Evolutionary conservation across 2,888 invertebrate genomes (phyloP).

Genomic region (Clivina fossor): DNA sequence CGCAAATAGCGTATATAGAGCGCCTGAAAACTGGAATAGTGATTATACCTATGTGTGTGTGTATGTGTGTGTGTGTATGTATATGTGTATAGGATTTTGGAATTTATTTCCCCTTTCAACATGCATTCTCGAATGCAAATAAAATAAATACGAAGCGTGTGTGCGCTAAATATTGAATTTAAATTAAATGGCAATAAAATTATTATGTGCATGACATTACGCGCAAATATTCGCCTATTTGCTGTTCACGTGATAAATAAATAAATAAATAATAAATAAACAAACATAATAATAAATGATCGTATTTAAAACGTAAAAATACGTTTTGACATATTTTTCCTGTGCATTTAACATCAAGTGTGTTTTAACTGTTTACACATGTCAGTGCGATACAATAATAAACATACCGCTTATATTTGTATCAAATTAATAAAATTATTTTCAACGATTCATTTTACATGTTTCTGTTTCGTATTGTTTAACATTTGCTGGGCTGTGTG

Average conservation of each 20-base stretch:
- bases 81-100: neutral
- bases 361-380: slow-evolving; percentile 22
- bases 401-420: too few relatives aligned
- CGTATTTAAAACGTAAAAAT: slow-evolving; percentile 32
- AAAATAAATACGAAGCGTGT: slow-evolving; percentile 22
- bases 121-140: slow-evolving; percentile 17
- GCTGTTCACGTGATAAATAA: slow-evolving; percentile 26
- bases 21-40: too few relatives aligned
- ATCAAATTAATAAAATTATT: too few relatives aligned
- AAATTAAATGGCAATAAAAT: slow-evolving; percentile 27
- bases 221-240: slow-evolving; percentile 25
- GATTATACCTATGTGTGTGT: neutral
- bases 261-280: slow-evolving; percentile 33
- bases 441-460: too few relatives aligned
- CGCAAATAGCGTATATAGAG: too few relatives aligned
- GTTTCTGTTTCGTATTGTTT: too few relatives aligned
- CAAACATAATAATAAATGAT: slow-evolving; percentile 32
- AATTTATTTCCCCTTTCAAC: neutral
- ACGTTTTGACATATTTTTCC: slow-evolving; percentile 25
- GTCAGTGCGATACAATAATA: too few relatives aligned
- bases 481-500: too few relatives aligned
- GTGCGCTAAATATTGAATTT: slow-evolving; percentile 24
- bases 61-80: neutral
- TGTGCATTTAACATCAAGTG: slow-evolving; percentile 20
- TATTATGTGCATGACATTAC: slow-evolving; percentile 25